These are phyloP conservation scores for Fulmarus glacialis DNA, from an alignment of 2,113 vertebrate species.

Conservation along the genomic window DNA sequence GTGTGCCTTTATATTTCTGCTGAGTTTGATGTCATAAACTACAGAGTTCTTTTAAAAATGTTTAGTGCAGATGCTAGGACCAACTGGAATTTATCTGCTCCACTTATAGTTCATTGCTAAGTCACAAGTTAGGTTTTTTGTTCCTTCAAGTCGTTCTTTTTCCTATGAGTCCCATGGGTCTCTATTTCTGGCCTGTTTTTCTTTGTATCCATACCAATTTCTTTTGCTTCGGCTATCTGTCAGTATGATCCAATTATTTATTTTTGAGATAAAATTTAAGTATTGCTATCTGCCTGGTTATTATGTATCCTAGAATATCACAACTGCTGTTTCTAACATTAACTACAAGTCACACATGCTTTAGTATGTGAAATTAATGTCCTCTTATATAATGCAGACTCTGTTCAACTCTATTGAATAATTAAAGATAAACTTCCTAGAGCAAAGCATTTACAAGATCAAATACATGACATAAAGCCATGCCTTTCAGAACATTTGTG, in stretches of 20 bases:
- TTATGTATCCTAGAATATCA: not conserved
- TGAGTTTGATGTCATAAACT: not conserved
- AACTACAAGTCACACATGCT: not conserved
- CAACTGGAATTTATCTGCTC: not conserved
- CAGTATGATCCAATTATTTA: not conserved
- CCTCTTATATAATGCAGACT: not conserved
- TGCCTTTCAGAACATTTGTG: not conserved
- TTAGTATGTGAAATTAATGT: not conserved
- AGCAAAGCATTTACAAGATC: not conserved
- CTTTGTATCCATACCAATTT: not conserved
- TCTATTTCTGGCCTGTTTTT: not conserved
- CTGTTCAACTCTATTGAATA: not conserved
- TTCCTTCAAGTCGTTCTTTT: not conserved
- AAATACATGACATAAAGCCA: not conserved
- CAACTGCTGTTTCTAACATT: not conserved
- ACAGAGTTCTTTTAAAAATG: not conserved
- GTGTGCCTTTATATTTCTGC: not conserved
- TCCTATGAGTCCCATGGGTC: not conserved
- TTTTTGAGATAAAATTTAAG: not conserved
- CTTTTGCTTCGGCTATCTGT: not conserved
- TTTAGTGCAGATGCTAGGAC: not conserved
- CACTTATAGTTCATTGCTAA: not conserved
- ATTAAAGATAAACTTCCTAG: not conserved
- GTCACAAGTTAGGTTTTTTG: not conserved
- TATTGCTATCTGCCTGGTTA: not conserved